Evolutionary conservation across 2,888 invertebrate species (phyloP).

Genomic region (Dorcus hopei): DNA sequence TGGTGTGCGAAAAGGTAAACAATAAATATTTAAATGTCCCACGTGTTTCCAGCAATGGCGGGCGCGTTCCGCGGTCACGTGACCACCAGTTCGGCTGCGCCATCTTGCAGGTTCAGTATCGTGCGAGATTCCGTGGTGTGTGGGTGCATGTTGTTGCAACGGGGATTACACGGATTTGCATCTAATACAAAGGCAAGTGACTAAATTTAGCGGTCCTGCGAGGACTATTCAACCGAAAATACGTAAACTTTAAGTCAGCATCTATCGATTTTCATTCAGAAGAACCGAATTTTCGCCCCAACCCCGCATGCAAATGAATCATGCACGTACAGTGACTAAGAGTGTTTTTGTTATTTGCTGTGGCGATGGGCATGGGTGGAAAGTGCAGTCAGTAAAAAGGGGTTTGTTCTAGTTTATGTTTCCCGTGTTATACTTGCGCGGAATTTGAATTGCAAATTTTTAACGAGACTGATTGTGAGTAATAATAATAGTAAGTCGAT

Average conservation of each 20-base stretch:
- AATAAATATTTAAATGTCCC: no score
- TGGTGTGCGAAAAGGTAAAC: no score
- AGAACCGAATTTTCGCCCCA: background rate
- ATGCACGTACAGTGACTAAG: constrained; percentile 4
- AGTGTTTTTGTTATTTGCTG: background rate
- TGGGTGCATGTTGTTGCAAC: constrained; percentile 39
- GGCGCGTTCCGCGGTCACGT: background rate
- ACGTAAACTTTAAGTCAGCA: background rate
- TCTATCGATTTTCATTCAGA: constrained; percentile 8
- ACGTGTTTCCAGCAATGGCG: no score
- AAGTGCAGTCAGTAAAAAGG: constrained; percentile 4
- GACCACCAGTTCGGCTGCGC: background rate
- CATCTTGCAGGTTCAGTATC: constrained; percentile 31
- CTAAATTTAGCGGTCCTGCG: background rate
- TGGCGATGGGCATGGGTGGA: background rate
- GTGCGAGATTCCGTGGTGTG: constrained; percentile 34
- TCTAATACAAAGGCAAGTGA: constrained; percentile 33
- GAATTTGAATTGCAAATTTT: background rate
- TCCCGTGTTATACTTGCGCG: background rate
- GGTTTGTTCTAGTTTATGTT: constrained; percentile 3
- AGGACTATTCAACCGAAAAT: background rate
- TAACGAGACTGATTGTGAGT: no score
- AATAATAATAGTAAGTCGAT: no score
- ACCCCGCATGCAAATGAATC: constrained; percentile 8
- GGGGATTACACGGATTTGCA: constrained; percentile 35